Evolutionary conservation across 2,888 invertebrate genomes (phyloP).

Genomic region (Epicampocera succincta): DNA sequence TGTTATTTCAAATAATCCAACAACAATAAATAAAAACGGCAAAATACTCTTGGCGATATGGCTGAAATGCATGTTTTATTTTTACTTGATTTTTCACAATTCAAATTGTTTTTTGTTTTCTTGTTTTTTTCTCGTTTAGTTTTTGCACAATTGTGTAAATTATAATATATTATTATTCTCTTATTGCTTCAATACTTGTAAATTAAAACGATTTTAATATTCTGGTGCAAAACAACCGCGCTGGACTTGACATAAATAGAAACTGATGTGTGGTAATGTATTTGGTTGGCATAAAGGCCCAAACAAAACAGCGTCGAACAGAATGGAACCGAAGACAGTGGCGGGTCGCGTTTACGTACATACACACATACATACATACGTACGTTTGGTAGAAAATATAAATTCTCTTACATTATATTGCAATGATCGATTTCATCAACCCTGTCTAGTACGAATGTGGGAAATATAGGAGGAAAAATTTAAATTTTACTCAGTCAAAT

Average conservation of each 20-base stretch:
- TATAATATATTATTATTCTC: constrained; percentile 27
- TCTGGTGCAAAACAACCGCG: constrained; percentile 66
- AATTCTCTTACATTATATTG: constrained; percentile 15
- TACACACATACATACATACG: no score
- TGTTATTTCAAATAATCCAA: constrained; percentile 59
- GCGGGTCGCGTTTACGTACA: constrained; percentile 51
- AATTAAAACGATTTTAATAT: constrained; percentile 21
- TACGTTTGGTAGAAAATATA: constrained; percentile 45
- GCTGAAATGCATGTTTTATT: constrained; percentile 58
- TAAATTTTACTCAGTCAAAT: constrained; percentile 40
- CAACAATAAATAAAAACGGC: constrained; percentile 50
- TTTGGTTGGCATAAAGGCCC: constrained; percentile 59
- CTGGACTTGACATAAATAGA: constrained; percentile 70
- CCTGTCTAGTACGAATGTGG: background rate
- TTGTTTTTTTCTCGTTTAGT: constrained; percentile 9
- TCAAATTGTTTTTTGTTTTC: constrained; percentile 12
- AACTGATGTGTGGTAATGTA: constrained; percentile 66
- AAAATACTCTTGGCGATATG: constrained; percentile 50
- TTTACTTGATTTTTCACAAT: constrained; percentile 26
- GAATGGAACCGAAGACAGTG: constrained; percentile 38
- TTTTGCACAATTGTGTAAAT: constrained; percentile 53
- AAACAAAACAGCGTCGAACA: constrained; percentile 51
- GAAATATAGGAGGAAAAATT: background rate
- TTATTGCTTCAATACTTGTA: constrained; percentile 13
- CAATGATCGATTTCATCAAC: constrained; percentile 28